Conservation (phyloP, 2,113 vertebrate genomes). For the Neolamprologus longior region DNA sequence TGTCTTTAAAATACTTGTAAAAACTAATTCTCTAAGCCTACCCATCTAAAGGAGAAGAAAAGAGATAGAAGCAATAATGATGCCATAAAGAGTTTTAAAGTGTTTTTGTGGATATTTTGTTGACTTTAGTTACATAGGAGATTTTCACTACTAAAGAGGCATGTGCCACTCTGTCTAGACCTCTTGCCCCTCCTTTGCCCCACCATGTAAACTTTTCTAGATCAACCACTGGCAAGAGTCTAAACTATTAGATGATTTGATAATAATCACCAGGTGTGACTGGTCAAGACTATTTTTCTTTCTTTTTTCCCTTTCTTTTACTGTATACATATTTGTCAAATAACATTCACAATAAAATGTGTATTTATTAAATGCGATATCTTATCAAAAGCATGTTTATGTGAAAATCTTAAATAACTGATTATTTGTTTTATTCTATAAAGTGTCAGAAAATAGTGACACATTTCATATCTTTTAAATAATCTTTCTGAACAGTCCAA, state of each 20-base stretch:
- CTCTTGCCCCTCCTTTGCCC: not conserved
- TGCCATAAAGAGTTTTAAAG: not conserved
- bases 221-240: not conserved
- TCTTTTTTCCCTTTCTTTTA: not conserved
- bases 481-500: not conserved
- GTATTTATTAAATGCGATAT: not conserved
- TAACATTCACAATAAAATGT: not conserved
- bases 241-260: not conserved
- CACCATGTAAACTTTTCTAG: not conserved
- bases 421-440: not conserved
- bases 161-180: not conserved
- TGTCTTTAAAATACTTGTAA: not conserved
- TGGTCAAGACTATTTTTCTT: not conserved
- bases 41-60: not conserved
- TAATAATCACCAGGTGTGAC: not conserved
- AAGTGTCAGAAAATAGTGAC: not conserved
- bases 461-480: not conserved
- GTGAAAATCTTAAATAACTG: not conserved
- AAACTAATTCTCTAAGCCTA: not conserved
- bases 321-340: not conserved
- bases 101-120: not conserved
- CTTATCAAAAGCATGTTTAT: not conserved
- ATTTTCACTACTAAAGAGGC: not conserved
- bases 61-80: not conserved
- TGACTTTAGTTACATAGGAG: not conserved